Conservation (phyloP, 2,888 invertebrate species). For the Argyresthia goedartella region DNA sequence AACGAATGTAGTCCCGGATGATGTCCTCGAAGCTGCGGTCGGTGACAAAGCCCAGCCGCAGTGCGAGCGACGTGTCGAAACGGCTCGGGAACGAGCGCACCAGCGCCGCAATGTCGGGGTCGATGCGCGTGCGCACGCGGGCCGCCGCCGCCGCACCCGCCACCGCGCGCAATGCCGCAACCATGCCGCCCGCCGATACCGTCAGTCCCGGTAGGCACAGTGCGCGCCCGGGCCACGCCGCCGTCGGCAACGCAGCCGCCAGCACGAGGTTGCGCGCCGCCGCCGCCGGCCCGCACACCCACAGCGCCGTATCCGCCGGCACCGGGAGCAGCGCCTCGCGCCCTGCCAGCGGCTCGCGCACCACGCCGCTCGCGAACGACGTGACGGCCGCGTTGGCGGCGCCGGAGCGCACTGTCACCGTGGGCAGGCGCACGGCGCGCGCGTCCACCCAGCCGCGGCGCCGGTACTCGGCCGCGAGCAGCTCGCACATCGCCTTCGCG, state of each 20-base stretch:
- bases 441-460: conserved; percentile 47
- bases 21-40: conserved; percentile 38
- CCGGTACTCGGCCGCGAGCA: conserved; percentile 46
- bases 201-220: conserved; percentile 40
- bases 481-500: conserved; percentile 48
- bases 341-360: conserved; percentile 47
- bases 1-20: conserved; percentile 30
- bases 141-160: conserved; percentile 34
- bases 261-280: conserved; percentile 39
- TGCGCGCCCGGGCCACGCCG: conserved; percentile 36
- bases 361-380: conserved; percentile 52
- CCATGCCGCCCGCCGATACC: conserved; percentile 34
- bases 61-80: conserved; percentile 37
- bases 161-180: conserved; percentile 29
- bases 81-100: conserved; percentile 36
- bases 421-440: conserved; percentile 41
- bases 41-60: conserved; percentile 36
- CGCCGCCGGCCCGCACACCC: conserved; percentile 39
- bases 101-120: conserved; percentile 32
- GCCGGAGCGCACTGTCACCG: conserved; percentile 49
- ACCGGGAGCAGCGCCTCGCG: conserved; percentile 34
- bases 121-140: conserved; percentile 28
- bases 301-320: conserved; percentile 28
- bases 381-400: conserved; percentile 47
- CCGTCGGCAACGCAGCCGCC: conserved; percentile 32